A percentile compares a stretch with the other conserved stretches of the same genome.
phyloP scores from a whole-genome alignment of 1,140 invertebrate species.

The Scaptomyza montana region DNA sequence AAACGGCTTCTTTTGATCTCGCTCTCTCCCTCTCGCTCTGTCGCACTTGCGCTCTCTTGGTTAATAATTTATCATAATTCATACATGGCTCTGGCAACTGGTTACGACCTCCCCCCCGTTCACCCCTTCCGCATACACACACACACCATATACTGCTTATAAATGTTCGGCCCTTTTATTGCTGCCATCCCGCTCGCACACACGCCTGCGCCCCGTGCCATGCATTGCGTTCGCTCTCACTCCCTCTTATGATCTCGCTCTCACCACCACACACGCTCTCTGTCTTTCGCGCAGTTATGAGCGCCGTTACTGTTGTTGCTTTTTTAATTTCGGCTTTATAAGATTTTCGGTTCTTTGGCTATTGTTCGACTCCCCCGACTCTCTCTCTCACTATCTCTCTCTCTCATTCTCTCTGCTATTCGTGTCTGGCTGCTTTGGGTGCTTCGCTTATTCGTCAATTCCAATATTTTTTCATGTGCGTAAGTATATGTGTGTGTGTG shows the following conservation, averaged over 20 bases:
- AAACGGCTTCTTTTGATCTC: slow-evolving; percentile 23
- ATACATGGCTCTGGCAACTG: slow-evolving; percentile 65
- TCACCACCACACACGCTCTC: slow-evolving; percentile 12
- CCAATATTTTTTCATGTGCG: not conserved
- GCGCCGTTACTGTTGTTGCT: slow-evolving; percentile 63
- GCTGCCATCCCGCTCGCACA: slow-evolving; percentile 59
- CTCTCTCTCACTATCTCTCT: not conserved
- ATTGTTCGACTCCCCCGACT: slow-evolving; percentile 52
- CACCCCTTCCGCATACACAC: not conserved
- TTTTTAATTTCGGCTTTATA: slow-evolving; percentile 80
- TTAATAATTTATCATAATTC: slow-evolving; percentile 84
- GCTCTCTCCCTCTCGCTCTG: slow-evolving; percentile 16
- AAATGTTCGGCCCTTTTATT: slow-evolving; percentile 56
- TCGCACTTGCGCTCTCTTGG: slow-evolving; percentile 42
- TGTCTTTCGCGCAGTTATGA: slow-evolving; percentile 65
- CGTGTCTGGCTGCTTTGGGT: slow-evolving; percentile 47
- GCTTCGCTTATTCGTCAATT: slow-evolving; percentile 79
- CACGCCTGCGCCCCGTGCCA: slow-evolving; percentile 33
- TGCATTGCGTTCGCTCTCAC: slow-evolving; percentile 37
- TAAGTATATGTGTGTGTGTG: slow-evolving; percentile 23
- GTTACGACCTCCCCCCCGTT: slow-evolving; percentile 23
- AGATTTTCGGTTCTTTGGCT: slow-evolving; percentile 78
- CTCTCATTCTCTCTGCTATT: not conserved
- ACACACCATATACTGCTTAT: not conserved
- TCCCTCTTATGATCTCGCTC: slow-evolving; percentile 19